Percentiles rank a stretch among this genome's conserved stretches.
Evolutionary conservation across 92 coral and sea anemone genomes (phyloP).

Genomic region (Porites divaricata): DNA sequence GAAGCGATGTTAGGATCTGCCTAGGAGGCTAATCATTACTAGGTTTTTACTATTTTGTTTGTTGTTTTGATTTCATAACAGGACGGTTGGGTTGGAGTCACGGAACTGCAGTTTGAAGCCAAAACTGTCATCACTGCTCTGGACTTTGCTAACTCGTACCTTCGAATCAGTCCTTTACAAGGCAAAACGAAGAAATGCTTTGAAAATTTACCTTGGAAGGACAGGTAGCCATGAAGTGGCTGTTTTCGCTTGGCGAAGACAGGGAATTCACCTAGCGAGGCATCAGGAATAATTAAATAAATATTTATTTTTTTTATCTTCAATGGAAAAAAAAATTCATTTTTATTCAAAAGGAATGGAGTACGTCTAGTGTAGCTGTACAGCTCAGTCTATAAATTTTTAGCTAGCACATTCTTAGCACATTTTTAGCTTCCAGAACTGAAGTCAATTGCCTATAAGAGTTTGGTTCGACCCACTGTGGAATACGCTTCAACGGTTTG

Average conservation of each 20-base stretch:
- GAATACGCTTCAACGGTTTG: too few species aligned
- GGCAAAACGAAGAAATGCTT: conserved; percentile 4
- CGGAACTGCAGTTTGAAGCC: conserved; percentile 83
- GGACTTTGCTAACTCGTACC: conserved; percentile 91
- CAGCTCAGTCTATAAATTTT: too few species aligned
- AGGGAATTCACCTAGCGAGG: neutral
- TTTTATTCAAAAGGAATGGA: neutral
- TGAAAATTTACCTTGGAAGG: conserved; percentile 34
- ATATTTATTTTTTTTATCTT: too few species aligned
- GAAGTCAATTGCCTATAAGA: too few species aligned
- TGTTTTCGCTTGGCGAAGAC: neutral
- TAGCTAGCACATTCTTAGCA: too few species aligned
- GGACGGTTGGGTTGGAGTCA: conserved; percentile 96
- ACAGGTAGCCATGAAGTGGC: conserved; percentile 21
- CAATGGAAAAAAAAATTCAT: too few species aligned
- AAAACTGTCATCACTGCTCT: conserved; percentile 79
- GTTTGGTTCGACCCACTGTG: too few species aligned
- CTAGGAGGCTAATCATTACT: too few species aligned
- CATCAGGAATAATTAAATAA: neutral
- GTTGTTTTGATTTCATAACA: neutral
- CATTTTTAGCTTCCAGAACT: too few species aligned
- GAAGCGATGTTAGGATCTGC: too few species aligned
- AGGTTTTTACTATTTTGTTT: neutral
- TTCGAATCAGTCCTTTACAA: conserved; percentile 30
- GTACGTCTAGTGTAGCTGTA: too few species aligned